Conservation (phyloP, 2,113 vertebrate species). For the Haemorhous mexicanus region DNA sequence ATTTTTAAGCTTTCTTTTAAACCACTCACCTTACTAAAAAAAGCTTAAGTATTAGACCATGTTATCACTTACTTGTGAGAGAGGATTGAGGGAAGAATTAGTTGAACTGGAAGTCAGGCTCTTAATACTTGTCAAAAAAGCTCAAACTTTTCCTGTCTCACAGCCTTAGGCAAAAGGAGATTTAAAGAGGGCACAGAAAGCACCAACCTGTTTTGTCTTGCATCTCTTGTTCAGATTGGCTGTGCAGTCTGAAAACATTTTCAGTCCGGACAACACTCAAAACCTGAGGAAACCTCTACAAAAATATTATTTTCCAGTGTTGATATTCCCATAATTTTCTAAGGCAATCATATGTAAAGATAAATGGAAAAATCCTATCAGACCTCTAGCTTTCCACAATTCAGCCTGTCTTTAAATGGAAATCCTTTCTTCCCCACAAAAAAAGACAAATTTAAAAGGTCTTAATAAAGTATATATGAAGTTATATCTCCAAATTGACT, state of each 20-base stretch:
- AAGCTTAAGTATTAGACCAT: not conserved
- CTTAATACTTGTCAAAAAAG: slow-evolving; percentile 6
- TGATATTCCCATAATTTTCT: not conserved
- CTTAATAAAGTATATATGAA: not conserved
- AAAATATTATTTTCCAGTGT: not conserved
- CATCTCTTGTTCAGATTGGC: not conserved
- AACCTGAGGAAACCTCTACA: not conserved
- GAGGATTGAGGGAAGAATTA: slow-evolving; percentile 29
- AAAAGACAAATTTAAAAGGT: not conserved
- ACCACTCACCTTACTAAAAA: not conserved
- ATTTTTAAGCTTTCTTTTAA: slow-evolving; percentile 42
- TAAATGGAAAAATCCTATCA: not conserved
- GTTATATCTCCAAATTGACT: not conserved
- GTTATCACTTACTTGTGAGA: slow-evolving; percentile 24
- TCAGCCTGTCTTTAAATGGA: not conserved
- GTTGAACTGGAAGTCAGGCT: slow-evolving; percentile 14
- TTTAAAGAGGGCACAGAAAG: not conserved
- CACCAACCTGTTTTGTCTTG: not conserved
- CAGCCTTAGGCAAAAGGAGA: slow-evolving; percentile 7
- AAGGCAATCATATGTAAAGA: not conserved
- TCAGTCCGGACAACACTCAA: not conserved
- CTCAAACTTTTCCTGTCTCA: not conserved
- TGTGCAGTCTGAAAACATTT: not conserved
- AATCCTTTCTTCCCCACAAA: not conserved
- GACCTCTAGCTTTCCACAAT: not conserved